phyloP scores from a whole-genome alignment of 64 coral and sea anemone genomes.

The Montipora sp. region DNA sequence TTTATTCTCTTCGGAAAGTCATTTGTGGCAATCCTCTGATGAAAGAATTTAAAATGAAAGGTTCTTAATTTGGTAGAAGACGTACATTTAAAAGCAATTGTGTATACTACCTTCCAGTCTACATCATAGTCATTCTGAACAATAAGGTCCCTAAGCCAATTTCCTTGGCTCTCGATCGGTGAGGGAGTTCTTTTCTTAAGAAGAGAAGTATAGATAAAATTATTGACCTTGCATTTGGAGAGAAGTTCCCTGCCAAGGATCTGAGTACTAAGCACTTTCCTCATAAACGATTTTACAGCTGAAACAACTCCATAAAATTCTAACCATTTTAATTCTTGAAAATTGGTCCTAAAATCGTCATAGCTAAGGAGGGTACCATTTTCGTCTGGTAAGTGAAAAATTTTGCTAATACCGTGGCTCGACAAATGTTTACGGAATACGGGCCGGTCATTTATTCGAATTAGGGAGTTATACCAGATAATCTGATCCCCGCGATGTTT shows the following conservation, averaged over 20 bases:
- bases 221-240: neutral
- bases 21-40: slow-evolving; percentile 22
- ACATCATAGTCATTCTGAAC: neutral
- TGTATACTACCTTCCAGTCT: neutral
- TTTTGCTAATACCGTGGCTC: neutral
- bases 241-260: neutral
- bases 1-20: slow-evolving; percentile 28
- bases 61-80: slow-evolving; percentile 18
- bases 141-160: neutral
- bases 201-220: neutral
- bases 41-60: neutral
- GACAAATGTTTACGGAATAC: slow-evolving; percentile 1
- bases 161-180: neutral
- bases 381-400: slow-evolving; percentile 5
- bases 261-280: neutral
- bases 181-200: neutral
- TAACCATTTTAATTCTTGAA: slow-evolving; percentile 10
- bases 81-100: slow-evolving; percentile 3
- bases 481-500: neutral
- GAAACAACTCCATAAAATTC: slow-evolving; percentile 2
- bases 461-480: slow-evolving; percentile 6
- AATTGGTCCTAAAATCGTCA: neutral
- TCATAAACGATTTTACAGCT: neutral
- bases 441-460: neutral
- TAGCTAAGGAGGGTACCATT: slow-evolving; percentile 4